A percentile compares a stretch with the other conserved stretches of the same genome.
phyloP scores from a whole-genome alignment of 2,797 vertebrate species.

The Ptychadena robeensis region DNA sequence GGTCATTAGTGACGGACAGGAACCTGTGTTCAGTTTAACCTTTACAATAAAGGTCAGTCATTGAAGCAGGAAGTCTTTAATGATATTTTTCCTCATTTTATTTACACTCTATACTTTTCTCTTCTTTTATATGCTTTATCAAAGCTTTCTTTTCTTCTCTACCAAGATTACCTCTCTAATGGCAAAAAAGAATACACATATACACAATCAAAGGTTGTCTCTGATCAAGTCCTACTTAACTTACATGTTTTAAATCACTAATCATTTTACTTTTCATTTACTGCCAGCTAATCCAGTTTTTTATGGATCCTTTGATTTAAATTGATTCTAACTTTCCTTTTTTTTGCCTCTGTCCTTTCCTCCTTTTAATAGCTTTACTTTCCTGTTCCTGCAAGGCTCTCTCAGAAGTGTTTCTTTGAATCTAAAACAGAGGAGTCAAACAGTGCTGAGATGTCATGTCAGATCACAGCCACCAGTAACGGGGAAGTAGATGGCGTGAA shows the following conservation, averaged over 20 bases:
- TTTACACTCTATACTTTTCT: neutral
- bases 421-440: constrained; percentile 92
- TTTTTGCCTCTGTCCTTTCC: constrained; percentile 78
- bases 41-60: neutral
- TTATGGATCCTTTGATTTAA: constrained; percentile 75
- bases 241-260: constrained; percentile 70
- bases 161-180: neutral
- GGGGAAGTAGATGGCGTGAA: constrained; percentile 88
- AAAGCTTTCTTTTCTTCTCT: constrained; percentile 22
- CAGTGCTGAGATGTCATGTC: constrained; percentile 91
- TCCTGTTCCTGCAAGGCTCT: constrained; percentile 89
- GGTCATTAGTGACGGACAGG: neutral
- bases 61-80: neutral
- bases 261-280: constrained; percentile 72
- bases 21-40: neutral
- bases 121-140: neutral
- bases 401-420: constrained; percentile 91
- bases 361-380: constrained; percentile 86
- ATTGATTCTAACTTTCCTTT: constrained; percentile 79
- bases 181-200: neutral
- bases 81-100: neutral
- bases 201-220: constrained; percentile 54
- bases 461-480: constrained; percentile 88
- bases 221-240: constrained; percentile 65
- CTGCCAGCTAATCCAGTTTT: constrained; percentile 75